Evolutionary conservation across 2,888 invertebrate genomes (phyloP).

Genomic region (Tetragonisca angustula): DNA sequence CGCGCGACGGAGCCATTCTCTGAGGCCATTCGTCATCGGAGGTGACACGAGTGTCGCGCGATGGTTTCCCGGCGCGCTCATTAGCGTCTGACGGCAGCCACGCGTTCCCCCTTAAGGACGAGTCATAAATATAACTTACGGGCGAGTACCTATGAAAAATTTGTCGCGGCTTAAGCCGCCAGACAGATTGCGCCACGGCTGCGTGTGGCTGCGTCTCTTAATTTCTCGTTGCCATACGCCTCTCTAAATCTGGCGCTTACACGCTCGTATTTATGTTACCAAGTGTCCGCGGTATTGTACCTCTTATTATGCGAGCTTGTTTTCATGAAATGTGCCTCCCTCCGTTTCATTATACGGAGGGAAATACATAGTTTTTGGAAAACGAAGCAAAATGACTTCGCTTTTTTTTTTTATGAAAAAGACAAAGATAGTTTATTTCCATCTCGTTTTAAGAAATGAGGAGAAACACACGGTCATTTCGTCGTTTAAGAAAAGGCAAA

Average conservation of each 20-base stretch:
- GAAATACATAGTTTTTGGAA: no score
- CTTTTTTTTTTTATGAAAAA: background rate
- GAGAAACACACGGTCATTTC: no score
- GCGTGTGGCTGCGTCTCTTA: constrained; percentile 58
- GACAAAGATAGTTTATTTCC: background rate
- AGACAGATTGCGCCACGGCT: constrained; percentile 63
- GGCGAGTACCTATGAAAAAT: constrained; percentile 75
- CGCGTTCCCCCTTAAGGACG: constrained; percentile 70
- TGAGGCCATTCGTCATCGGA: constrained; percentile 68
- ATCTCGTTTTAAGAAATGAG: no score
- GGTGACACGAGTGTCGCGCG: constrained; percentile 32
- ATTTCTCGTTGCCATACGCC: constrained; percentile 39
- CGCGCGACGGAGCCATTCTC: background rate
- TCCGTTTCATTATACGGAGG: no score
- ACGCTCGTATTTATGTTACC: constrained; percentile 23
- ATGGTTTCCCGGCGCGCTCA: constrained; percentile 71
- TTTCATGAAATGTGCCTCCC: no score
- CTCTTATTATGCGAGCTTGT: background rate
- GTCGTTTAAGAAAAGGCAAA: background rate
- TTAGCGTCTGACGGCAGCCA: constrained; percentile 76
- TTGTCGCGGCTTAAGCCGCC: constrained; percentile 70
- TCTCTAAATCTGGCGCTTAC: constrained; percentile 57
- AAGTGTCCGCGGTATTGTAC: constrained; percentile 20
- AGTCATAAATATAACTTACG: constrained; percentile 75
- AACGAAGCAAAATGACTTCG: background rate